Conservation (phyloP, 2,797 vertebrate species). For the Sparidentex hasta region DNA sequence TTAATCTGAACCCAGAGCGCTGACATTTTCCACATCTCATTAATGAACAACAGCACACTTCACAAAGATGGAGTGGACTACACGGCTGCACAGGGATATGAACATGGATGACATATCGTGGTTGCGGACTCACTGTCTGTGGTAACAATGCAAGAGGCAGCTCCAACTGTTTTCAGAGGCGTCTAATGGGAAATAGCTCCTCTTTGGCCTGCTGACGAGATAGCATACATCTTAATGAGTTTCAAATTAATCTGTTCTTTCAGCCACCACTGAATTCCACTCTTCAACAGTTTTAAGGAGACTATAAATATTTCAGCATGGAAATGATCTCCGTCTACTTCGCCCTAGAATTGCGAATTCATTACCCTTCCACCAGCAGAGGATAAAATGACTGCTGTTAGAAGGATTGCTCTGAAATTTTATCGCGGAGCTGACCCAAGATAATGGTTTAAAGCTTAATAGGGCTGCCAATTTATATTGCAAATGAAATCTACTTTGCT, state of each 20-base stretch:
- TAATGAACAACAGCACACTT: slow-evolving; percentile 67
- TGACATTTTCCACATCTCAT: slow-evolving; percentile 82
- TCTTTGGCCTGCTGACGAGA: slow-evolving; percentile 34
- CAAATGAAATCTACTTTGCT: slow-evolving; percentile 29
- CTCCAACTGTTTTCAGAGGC: slow-evolving; percentile 42
- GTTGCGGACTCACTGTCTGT: slow-evolving; percentile 26
- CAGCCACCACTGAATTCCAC: slow-evolving; percentile 55
- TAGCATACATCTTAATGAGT: slow-evolving; percentile 67
- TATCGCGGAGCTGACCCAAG: slow-evolving; percentile 51
- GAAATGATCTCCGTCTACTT: slow-evolving; percentile 64
- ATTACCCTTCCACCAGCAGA: slow-evolving; percentile 44
- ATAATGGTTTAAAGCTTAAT: slow-evolving; percentile 46
- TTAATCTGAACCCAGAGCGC: slow-evolving; percentile 76
- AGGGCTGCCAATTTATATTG: slow-evolving; percentile 37
- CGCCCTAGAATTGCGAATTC: slow-evolving; percentile 64
- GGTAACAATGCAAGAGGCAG: slow-evolving; percentile 43
- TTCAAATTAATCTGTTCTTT: slow-evolving; percentile 62
- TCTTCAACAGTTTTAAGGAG: slow-evolving; percentile 66
- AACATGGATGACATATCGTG: slow-evolving; percentile 37
- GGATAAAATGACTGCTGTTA: slow-evolving; percentile 60
- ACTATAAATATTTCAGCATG: slow-evolving; percentile 77
- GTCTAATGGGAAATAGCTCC: slow-evolving; percentile 32
- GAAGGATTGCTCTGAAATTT: slow-evolving; percentile 39
- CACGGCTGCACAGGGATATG: slow-evolving; percentile 36
- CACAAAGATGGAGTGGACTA: slow-evolving; percentile 62